Percentiles rank a stretch among this genome's conserved stretches.
Conservation (phyloP, 2,113 vertebrate genomes). For the Morone chrysops region DNA sequence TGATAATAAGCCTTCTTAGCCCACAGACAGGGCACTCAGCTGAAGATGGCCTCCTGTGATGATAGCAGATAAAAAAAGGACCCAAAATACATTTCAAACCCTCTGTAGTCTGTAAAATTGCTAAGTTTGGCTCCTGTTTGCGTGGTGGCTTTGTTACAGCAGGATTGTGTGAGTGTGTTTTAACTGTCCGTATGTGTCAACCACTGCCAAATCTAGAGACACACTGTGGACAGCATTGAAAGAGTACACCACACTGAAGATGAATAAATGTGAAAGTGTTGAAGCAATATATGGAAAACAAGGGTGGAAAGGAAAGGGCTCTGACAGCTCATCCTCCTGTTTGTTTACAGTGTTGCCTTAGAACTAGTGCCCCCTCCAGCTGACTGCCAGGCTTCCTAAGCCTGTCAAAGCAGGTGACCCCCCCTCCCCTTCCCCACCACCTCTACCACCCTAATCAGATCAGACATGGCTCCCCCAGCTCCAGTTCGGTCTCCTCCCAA, state of each 20-base stretch:
- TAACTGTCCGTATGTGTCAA: background rate
- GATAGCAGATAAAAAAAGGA: conserved; percentile 29
- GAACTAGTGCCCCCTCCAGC: conserved; percentile 48
- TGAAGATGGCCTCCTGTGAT: conserved; percentile 40
- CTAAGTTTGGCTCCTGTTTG: conserved; percentile 2
- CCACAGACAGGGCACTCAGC: conserved; percentile 12
- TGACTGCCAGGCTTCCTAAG: conserved; percentile 50
- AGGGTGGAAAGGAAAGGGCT: conserved; percentile 1
- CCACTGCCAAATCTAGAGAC: background rate
- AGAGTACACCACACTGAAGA: background rate
- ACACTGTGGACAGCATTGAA: background rate
- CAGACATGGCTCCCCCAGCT: conserved; percentile 70
- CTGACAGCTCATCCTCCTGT: conserved; percentile 52
- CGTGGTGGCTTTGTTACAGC: background rate
- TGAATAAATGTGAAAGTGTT: background rate
- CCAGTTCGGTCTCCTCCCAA: conserved; percentile 53
- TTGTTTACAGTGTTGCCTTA: conserved; percentile 79
- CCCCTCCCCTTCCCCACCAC: conserved; percentile 7
- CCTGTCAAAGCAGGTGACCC: conserved; percentile 42
- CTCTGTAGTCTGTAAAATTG: conserved; percentile 3
- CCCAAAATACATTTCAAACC: conserved; percentile 23
- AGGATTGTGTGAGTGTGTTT: conserved; percentile 13
- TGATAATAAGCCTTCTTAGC: conserved; percentile 32
- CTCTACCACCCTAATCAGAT: conserved; percentile 5
- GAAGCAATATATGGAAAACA: background rate